Base-by-base conservation (phyloP, 2,797 vertebrate genomes). In the Nasua narica region DNA sequence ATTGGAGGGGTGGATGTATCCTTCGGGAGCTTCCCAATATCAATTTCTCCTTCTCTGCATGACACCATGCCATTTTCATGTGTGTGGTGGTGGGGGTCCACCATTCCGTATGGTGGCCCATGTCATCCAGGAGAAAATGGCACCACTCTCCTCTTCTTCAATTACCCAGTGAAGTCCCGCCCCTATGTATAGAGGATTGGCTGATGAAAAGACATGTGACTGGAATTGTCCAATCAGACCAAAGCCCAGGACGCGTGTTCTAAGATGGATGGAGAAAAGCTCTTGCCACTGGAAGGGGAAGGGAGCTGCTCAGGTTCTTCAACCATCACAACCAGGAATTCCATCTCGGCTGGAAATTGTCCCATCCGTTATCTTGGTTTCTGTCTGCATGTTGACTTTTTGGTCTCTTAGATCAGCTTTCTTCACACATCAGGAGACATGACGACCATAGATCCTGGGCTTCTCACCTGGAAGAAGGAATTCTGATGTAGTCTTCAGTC, bases 101-200 rank as follows among this genome's bases (percentile, higher is more conserved):
- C 37, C 27, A 3, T 23, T 83, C 40, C 4, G 0, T 0, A 12
- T 0, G 27, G n/a, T 37, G 7, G 56, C 29, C 58, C 23, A 5
- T n/a, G 9, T 88, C 54, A 84, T n/a, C 32, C 13, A 19, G 76
- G 32, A 78, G 27, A 87, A 92, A 83, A 56, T 56, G n/a, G 14
- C 27, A 32, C 21, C 43, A 62, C 14, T 37, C 2, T 37, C 35
- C n/a, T 72, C 37, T 65, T 83, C 12, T 37, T 65, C 25, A 7
- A 4, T 79, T 40, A 56, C 14, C 37, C 40, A 43, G 6, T 72
- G 37, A 67, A 86, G 58, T 35, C 23, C 7, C 2, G 2, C 32
- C 46, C 40, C 25, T 52, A 5, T 23, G 78, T 60, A 19, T 8
- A 79, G 77, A 74, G 13, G 56, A 81, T 18, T 87, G 32, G 32